A percentile compares a stretch with the other conserved stretches of the same genome.
Conservation (phyloP, 2,888 invertebrate genomes). For the Alitta virens region DNA sequence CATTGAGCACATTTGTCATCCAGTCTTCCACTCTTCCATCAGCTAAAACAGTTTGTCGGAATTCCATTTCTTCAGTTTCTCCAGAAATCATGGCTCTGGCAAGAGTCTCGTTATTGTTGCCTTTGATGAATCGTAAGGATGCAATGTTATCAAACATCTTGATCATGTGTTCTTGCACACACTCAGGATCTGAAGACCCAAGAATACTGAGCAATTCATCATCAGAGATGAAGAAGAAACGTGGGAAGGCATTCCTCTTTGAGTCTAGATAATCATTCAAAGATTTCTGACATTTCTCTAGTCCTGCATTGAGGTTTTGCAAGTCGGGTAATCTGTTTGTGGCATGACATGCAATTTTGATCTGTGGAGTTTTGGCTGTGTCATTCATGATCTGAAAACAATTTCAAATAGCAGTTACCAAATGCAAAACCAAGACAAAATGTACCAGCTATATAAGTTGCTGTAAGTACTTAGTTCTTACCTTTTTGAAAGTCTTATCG, state of each 20-base stretch:
- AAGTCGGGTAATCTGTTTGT: conserved; percentile 76
- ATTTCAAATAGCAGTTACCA: not conserved
- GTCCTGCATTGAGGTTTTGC: conserved; percentile 68
- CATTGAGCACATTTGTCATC: conserved; percentile 81
- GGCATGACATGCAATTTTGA: conserved; percentile 76
- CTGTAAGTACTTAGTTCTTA: conserved; percentile 40
- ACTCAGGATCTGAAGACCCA: conserved; percentile 78
- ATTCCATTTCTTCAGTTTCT: conserved; percentile 85
- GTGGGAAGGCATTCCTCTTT: conserved; percentile 81
- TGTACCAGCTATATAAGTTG: not conserved
- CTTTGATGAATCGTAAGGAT: conserved; percentile 69
- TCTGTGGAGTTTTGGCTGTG: conserved; percentile 75
- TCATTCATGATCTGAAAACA: conserved; percentile 75
- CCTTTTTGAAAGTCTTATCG: conserved; percentile 76
- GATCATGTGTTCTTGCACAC: conserved; percentile 89
- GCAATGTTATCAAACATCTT: conserved; percentile 95
- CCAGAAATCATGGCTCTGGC: conserved; percentile 83
- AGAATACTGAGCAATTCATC: conserved; percentile 86
- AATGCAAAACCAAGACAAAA: not conserved
- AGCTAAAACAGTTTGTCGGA: conserved; percentile 68
- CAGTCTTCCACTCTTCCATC: conserved; percentile 86
- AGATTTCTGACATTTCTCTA: conserved; percentile 89
- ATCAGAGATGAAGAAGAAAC: conserved; percentile 92
- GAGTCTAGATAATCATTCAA: conserved; percentile 85
- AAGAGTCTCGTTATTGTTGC: conserved; percentile 67